Base-by-base conservation (phyloP, 2,888 invertebrate genomes). In the Cephus pygmeus region DNA sequence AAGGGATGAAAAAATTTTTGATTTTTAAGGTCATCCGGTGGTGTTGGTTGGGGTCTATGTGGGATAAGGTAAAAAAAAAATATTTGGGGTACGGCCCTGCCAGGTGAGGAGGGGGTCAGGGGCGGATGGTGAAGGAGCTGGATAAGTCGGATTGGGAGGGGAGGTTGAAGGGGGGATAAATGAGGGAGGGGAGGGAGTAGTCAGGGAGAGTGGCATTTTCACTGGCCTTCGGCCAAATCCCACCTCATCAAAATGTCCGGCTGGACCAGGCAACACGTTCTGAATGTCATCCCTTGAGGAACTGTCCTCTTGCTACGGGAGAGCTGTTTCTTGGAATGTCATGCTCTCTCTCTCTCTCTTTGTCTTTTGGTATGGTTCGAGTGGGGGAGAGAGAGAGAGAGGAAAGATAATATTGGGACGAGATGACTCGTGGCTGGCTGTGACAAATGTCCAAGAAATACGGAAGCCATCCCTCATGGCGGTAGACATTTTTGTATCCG, bases 231-330 rank as follows among this genome's bases (percentile, higher is more conserved):
- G 83, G 88, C 88, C 88, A 88, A 87, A 88, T 88, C 85, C 87
- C 84, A 86, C 85, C 86, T 88, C 87, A 88, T 88, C 87, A 88
- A 88, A 88, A 87, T 86, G 87, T 88, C 87, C 87, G 85, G 83
- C 86, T 36, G 87, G 87, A 87, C 83, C 84, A 69, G 69, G 31
- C 69, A 31, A 69, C 69, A n/a, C 69, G 12, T n/a, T 15, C 69
- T 4, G 69, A 69, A 69, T 69, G 69, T 69, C 69, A 69, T 69
- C 69, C 69, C 30, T 69, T 31, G 36, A 36, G 36, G 36, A 36
- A 36, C 36, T 36, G 36, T 36, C 36, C 36, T 36, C 36, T 36
- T 36, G 36, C 36, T 12, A 4, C 11, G 69, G 31, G 11, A 31
- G 31, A 12, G 30, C 30, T 4, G 69, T 69, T 30, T 69, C 69